These are phyloP conservation scores for Bugulina stolonifera DNA, from an alignment of 2,888 invertebrate species.

Conservation along the genomic window DNA sequence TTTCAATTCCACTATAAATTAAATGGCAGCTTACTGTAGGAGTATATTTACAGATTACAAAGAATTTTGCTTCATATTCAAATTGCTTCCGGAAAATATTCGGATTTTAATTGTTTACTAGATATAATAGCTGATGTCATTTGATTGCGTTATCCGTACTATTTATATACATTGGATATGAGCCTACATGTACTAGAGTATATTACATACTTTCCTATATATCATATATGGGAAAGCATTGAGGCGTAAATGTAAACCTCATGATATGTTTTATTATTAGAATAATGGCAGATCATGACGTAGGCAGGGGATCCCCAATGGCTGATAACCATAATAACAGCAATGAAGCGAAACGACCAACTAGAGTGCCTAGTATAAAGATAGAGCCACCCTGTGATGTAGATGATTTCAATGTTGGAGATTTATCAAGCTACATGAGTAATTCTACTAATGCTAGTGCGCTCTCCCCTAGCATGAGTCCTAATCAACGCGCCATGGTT, in stretches of 20 bases:
- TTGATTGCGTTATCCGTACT: too few species aligned
- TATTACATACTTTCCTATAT: too few species aligned
- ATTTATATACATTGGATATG: too few species aligned
- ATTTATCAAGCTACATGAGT: not conserved
- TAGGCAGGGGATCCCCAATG: slow-evolving; percentile 23
- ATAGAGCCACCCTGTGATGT: slow-evolving; percentile 20
- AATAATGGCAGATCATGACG: slow-evolving; percentile 13
- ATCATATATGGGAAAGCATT: not conserved
- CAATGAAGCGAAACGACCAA: slow-evolving; percentile 19
- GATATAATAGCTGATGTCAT: too few species aligned
- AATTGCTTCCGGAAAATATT: too few species aligned
- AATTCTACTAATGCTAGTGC: not conserved
- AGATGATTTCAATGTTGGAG: not conserved
- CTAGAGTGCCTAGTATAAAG: slow-evolving; percentile 26
- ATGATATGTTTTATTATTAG: too few species aligned
- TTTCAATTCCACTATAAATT: too few species aligned
- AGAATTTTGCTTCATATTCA: too few species aligned
- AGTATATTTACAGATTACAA: too few species aligned
- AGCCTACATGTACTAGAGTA: too few species aligned
- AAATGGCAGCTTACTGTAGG: too few species aligned
- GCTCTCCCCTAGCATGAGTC: slow-evolving; percentile 21
- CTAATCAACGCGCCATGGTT: slow-evolving; percentile 2
- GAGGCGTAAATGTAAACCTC: not conserved
- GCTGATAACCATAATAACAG: not conserved
- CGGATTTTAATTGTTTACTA: too few species aligned